A percentile compares a stretch with the other conserved stretches of the same genome.
These are phyloP conservation scores for Bambusicola thoracicus DNA, from an alignment of 2,113 vertebrate genomes.

Conservation along the genomic window DNA sequence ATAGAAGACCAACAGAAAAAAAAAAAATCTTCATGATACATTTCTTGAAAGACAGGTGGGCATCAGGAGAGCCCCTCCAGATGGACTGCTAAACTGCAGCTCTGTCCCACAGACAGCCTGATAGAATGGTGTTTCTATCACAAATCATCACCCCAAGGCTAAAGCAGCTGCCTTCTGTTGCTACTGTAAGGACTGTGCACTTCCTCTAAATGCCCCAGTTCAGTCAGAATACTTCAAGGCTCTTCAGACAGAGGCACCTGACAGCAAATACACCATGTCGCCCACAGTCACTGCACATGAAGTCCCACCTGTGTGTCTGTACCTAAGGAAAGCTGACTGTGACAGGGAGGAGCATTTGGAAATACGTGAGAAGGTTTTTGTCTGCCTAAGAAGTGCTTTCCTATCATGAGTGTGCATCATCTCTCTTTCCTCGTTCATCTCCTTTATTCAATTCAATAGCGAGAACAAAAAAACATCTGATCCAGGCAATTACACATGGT, in stretches of 20 bases:
- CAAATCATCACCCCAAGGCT: not conserved
- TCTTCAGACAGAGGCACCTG: not conserved
- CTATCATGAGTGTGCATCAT: not conserved
- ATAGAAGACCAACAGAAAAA: not conserved
- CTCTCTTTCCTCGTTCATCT: not conserved
- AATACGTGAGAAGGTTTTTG: not conserved
- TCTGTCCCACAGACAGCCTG: not conserved
- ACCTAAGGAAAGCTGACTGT: not conserved
- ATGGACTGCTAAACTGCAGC: not conserved
- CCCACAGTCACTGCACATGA: not conserved
- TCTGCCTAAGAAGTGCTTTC: not conserved
- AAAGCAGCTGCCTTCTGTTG: slow-evolving; percentile 8
- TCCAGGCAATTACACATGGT: not conserved
- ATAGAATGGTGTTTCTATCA: not conserved
- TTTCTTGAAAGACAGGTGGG: not conserved
- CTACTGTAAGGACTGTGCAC: not conserved
- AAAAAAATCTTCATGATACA: not conserved
- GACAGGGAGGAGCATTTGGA: not conserved
- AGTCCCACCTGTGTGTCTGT: not conserved
- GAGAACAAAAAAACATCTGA: not conserved
- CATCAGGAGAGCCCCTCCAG: not conserved
- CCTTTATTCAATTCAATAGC: not conserved
- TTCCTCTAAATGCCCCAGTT: not conserved
- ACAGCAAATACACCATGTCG: not conserved
- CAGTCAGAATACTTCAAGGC: not conserved